Conservation (phyloP, 2,888 invertebrate genomes). For the Cacoxenus indagator region DNA sequence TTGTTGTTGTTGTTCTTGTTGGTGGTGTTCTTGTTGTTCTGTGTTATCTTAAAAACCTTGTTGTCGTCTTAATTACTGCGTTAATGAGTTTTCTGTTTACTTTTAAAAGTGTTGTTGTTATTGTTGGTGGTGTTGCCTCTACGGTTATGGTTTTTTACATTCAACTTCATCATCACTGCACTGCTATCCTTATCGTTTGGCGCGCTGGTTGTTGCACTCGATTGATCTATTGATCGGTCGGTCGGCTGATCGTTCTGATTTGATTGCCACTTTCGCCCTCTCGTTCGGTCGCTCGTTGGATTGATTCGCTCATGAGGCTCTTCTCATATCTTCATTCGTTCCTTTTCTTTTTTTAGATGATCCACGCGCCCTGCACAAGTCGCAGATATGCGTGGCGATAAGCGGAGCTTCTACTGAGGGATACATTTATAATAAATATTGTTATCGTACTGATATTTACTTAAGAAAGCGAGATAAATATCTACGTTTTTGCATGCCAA, state of each 20-base stretch:
- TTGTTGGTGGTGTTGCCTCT: background rate
- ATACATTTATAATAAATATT: conserved; percentile 54
- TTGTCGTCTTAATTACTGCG: conserved; percentile 69
- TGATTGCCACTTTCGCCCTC: background rate
- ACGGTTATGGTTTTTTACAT: conserved; percentile 29
- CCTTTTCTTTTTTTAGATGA: background rate
- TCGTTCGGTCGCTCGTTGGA: background rate
- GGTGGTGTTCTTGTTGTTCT: conserved; percentile 45
- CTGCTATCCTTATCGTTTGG: conserved; percentile 23
- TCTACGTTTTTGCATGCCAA: conserved; percentile 36
- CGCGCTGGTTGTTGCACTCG: conserved; percentile 4
- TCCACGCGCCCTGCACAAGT: conserved; percentile 20
- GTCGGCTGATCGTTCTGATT: background rate
- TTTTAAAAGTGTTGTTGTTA: conserved; percentile 31
- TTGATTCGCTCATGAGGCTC: background rate
- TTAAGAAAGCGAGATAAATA: conserved; percentile 54
- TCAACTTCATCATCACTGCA: conserved; percentile 39
- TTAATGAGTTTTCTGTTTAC: conserved; percentile 67
- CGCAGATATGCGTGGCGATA: conserved; percentile 15
- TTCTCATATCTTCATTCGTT: background rate
- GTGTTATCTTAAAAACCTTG: conserved; percentile 66
- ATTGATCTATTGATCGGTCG: conserved; percentile 9
- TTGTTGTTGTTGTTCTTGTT: background rate
- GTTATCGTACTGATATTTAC: conserved; percentile 58
- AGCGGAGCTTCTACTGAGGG: background rate